Conservation (phyloP, 2,113 vertebrate species). For the Stegostoma tigrinum region DNA sequence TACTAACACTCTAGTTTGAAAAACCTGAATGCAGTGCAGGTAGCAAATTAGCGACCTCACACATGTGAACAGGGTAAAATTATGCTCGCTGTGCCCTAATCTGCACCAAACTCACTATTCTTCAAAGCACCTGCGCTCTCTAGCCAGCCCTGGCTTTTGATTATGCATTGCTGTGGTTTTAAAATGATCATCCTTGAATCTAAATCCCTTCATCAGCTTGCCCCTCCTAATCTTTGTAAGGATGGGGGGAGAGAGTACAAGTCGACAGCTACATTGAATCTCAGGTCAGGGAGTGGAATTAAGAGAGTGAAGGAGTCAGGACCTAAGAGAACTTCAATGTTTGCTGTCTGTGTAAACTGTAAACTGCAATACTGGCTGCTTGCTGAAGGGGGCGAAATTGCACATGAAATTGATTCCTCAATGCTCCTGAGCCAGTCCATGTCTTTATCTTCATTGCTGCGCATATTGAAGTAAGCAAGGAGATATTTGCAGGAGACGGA, state of each 20-base stretch:
- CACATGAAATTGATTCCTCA: neutral
- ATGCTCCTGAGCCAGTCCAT: neutral
- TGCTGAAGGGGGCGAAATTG: neutral
- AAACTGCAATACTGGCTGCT: neutral
- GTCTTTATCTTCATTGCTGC: neutral
- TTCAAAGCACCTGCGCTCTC: too few relatives aligned
- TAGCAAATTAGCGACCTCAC: too few relatives aligned
- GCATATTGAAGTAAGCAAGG: neutral
- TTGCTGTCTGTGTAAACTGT: neutral
- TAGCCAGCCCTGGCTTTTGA: too few relatives aligned
- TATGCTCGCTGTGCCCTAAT: too few relatives aligned
- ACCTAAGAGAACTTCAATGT: neutral
- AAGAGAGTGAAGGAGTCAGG: neutral
- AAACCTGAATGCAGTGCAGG: too few relatives aligned
- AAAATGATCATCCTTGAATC: too few relatives aligned
- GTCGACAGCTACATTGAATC: neutral
- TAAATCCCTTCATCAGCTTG: too few relatives aligned
- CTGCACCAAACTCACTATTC: too few relatives aligned
- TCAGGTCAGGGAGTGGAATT: neutral
- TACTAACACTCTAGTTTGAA: too few relatives aligned
- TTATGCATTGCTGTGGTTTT: too few relatives aligned
- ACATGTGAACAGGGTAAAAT: too few relatives aligned
- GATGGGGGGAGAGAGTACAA: neutral
- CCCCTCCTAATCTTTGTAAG: too few relatives aligned
- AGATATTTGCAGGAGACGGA: neutral